Percentiles rank a stretch among this genome's conserved stretches.
These are phyloP conservation scores for Etheostoma nigrum DNA, from an alignment of 2,797 vertebrate species.

Conservation along the genomic window DNA sequence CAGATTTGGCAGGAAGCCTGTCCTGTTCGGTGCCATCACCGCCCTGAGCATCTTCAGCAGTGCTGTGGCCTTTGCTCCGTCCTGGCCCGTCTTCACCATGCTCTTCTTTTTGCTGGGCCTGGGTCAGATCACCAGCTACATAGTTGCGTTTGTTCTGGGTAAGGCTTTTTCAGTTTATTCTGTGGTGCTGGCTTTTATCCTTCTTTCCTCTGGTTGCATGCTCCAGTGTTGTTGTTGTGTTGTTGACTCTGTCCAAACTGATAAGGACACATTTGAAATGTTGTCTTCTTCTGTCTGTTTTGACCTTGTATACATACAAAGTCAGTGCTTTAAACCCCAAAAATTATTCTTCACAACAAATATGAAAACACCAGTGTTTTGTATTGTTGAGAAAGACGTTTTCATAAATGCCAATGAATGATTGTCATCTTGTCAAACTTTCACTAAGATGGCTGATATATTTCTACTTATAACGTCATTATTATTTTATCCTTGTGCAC, in stretches of 20 bases:
- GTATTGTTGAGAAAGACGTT: too few relatives aligned
- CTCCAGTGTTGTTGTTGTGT: neutral
- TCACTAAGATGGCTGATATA: neutral
- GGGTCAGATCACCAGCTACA: constrained; percentile 58
- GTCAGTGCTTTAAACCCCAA: neutral
- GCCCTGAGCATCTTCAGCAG: constrained; percentile 47
- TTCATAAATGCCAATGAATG: too few relatives aligned
- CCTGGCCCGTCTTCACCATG: constrained; percentile 58
- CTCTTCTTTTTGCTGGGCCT: constrained; percentile 63
- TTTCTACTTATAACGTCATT: too few relatives aligned
- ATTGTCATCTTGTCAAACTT: neutral
- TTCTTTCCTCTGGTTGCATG: neutral
- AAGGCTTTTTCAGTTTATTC: neutral
- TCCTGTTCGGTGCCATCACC: constrained; percentile 44
- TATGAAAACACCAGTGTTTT: too few relatives aligned
- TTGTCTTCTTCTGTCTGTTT: neutral
- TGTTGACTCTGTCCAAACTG: neutral
- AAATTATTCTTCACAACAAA: too few relatives aligned
- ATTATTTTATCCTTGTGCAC: too few relatives aligned
- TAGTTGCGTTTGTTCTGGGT: constrained; percentile 67
- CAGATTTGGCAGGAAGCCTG: constrained; percentile 74
- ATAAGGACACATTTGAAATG: neutral
- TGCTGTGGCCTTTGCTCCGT: constrained; percentile 45
- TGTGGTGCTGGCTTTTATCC: neutral
- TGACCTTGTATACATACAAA: neutral